phyloP scores from a whole-genome alignment of 2,888 invertebrate species.

The Xylota sylvarum region DNA sequence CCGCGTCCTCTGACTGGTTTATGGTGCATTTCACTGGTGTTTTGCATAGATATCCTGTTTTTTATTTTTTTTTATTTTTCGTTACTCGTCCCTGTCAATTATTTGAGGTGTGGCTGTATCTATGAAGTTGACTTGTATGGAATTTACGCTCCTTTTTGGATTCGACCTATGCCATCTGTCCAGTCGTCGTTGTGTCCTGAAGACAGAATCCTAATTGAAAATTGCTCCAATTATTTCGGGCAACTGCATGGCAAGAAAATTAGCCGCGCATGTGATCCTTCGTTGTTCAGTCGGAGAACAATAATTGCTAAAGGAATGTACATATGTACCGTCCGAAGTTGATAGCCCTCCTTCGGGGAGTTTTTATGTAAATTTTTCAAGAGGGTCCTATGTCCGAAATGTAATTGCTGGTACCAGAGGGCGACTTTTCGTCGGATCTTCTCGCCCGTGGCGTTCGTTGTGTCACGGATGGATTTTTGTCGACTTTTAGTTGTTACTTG shows the following conservation, averaged over 20 bases:
- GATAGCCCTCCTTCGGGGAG: slow-evolving; percentile 19
- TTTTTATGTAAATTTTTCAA: slow-evolving; percentile 57
- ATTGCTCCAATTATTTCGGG: slow-evolving; percentile 69
- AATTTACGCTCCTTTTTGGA: background rate
- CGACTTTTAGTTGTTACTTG: slow-evolving; percentile 35
- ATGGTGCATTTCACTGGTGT: slow-evolving; percentile 58
- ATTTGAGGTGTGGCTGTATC: slow-evolving; percentile 60
- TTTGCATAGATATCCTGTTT: slow-evolving; percentile 53
- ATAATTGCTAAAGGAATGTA: slow-evolving; percentile 49
- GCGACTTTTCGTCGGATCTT: slow-evolving; percentile 18
- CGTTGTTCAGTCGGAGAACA: slow-evolving; percentile 1
- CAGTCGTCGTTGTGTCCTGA: background rate
- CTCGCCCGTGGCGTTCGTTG: slow-evolving; percentile 5
- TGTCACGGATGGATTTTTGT: slow-evolving; percentile 58
- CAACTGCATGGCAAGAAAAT: slow-evolving; percentile 65
- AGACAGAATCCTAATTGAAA: slow-evolving; percentile 56
- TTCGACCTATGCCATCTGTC: slow-evolving; percentile 47
- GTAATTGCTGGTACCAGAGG: slow-evolving; percentile 57
- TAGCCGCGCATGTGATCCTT: slow-evolving; percentile 21
- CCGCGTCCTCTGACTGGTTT: slow-evolving; percentile 52
- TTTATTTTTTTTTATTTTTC: no score
- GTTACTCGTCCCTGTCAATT: slow-evolving; percentile 47
- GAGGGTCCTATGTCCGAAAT: slow-evolving; percentile 32
- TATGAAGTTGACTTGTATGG: slow-evolving; percentile 4
- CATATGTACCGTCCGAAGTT: no score